Evolutionary conservation across 2,888 invertebrate species (phyloP).

Genomic region (Platycnemis pennipes): DNA sequence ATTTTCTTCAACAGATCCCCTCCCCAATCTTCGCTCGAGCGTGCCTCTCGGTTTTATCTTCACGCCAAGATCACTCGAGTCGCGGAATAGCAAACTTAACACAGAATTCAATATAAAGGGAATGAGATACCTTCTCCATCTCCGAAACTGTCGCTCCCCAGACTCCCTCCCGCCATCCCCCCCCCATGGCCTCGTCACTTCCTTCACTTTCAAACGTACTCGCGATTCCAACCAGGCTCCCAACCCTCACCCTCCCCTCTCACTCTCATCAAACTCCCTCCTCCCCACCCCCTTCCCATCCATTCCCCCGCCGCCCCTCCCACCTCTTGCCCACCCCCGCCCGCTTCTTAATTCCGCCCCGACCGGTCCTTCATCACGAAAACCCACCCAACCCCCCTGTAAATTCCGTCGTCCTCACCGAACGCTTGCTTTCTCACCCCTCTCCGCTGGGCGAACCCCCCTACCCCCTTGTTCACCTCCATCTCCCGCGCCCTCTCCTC

Average conservation of each 20-base stretch:
- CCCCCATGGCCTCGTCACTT: background rate
- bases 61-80: conserved; percentile 47
- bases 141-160: background rate
- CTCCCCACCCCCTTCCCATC: background rate
- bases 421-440: background rate
- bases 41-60: conserved; percentile 23
- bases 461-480: background rate
- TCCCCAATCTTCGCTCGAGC: background rate
- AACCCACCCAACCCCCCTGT: conserved; percentile 26
- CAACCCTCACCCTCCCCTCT: background rate
- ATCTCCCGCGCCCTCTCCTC: background rate
- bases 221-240: too few relatives aligned
- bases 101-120: conserved; percentile 58
- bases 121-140: conserved; percentile 45
- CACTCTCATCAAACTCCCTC: conserved; percentile 22
- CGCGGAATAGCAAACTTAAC: conserved; percentile 55
- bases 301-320: background rate
- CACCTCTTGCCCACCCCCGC: background rate
- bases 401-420: background rate
- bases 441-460: background rate
- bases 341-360: conserved; percentile 46
- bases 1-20: background rate
- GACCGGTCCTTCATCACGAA: conserved; percentile 67
- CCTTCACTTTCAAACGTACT: background rate
- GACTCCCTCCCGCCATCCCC: background rate